These are phyloP conservation scores for Euphonia xanthogaster DNA, from an alignment of 2,797 vertebrate species.

Conservation along the genomic window DNA sequence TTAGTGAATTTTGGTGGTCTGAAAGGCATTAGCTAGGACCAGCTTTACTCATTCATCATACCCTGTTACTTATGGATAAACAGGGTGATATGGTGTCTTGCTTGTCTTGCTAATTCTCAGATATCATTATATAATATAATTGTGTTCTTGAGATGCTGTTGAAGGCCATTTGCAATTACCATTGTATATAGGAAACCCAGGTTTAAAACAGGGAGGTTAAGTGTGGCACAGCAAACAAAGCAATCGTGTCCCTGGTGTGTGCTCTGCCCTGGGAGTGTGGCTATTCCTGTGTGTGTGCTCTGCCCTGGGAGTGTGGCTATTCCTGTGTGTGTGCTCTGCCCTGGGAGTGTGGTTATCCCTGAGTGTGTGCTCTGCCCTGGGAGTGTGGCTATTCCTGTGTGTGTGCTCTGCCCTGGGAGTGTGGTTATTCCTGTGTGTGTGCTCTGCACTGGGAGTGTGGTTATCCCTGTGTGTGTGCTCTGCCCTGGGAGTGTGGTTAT, in stretches of 20 bases:
- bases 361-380: neutral
- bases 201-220: neutral
- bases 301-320: neutral
- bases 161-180: slow-evolving; percentile 18
- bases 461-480: neutral
- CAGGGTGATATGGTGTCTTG: neutral
- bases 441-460: neutral
- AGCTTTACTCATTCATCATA: slow-evolving; percentile 41
- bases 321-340: neutral
- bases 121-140: slow-evolving; percentile 5
- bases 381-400: neutral
- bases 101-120: neutral
- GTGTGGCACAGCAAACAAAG: neutral
- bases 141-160: neutral
- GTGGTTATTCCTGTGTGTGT: neutral
- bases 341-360: no score
- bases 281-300: neutral
- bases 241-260: accelerated
- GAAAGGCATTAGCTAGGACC: slow-evolving; percentile 27
- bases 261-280: neutral
- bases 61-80: neutral
- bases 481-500: neutral
- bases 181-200: neutral
- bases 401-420: neutral
- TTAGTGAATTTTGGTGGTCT: slow-evolving; percentile 46